These are phyloP conservation scores for Drosophila meridiana DNA, from an alignment of 2,888 invertebrate genomes.

Conservation along the genomic window DNA sequence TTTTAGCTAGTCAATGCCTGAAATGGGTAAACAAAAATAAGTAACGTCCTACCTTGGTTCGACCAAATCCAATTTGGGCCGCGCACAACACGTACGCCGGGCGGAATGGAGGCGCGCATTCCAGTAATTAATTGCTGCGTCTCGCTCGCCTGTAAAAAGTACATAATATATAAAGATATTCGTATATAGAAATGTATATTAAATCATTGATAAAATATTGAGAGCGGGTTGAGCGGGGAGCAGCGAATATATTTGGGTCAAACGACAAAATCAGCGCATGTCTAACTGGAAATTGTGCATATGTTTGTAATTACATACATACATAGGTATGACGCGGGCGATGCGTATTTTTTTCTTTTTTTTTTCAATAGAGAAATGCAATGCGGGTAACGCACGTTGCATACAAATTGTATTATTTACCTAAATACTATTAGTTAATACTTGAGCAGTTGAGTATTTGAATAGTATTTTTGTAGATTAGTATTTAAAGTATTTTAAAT, in stretches of 20 bases:
- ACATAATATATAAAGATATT: constrained; percentile 11
- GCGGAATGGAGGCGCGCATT: constrained; percentile 86
- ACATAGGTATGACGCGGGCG: constrained; percentile 15
- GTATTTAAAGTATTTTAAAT: constrained; percentile 12
- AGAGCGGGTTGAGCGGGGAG: background rate
- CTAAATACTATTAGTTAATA: constrained; percentile 5
- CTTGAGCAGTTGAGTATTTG: constrained; percentile 8
- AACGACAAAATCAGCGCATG: constrained; percentile 67
- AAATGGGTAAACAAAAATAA: constrained; percentile 57
- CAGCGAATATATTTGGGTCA: constrained; percentile 49
- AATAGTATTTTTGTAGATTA: constrained; percentile 1
- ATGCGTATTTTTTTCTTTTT: background rate
- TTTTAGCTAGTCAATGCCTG: constrained; percentile 61
- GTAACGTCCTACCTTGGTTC: constrained; percentile 87
- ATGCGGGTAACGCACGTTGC: constrained; percentile 5
- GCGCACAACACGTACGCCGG: constrained; percentile 91
- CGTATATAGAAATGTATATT: constrained; percentile 1
- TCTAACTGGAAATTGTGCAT: constrained; percentile 57
- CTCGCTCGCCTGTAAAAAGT: constrained; percentile 45
- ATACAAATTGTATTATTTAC: constrained; percentile 1
- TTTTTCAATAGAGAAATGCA: background rate
- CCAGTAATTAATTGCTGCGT: constrained; percentile 39
- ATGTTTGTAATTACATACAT: constrained; percentile 6
- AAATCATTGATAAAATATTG: constrained; percentile 32
- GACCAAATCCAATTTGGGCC: constrained; percentile 94